Conservation (phyloP, 2,888 invertebrate species). For the Orthosia gothica region DNA sequence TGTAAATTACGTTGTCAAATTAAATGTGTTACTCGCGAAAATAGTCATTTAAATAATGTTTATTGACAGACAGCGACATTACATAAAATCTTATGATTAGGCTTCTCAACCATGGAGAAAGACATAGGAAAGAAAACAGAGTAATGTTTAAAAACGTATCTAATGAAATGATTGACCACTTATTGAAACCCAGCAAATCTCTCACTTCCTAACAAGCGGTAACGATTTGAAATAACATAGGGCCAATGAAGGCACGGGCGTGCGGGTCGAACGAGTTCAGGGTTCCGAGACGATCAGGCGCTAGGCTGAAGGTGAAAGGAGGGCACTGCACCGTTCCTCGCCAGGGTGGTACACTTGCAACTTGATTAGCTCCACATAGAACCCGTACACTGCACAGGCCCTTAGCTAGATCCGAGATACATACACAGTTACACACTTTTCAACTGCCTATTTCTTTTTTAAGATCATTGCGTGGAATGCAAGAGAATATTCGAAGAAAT, state of each 20-base stretch:
- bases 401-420: slow-evolving; percentile 54
- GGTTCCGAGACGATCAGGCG: slow-evolving; percentile 71
- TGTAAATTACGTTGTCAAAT: slow-evolving; percentile 26
- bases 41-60: slow-evolving; percentile 4
- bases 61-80: background rate
- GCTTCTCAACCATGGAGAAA: background rate
- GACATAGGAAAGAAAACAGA: background rate
- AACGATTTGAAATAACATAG: slow-evolving; percentile 38
- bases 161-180: slow-evolving; percentile 17
- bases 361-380: slow-evolving; percentile 56
- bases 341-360: slow-evolving; percentile 62
- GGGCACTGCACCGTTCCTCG: slow-evolving; percentile 78
- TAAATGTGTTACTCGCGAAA: slow-evolving; percentile 12
- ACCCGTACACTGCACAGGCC: slow-evolving; percentile 54
- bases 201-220: slow-evolving; percentile 17
- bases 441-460: slow-evolving; percentile 6
- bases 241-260: slow-evolving; percentile 58
- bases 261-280: slow-evolving; percentile 75
- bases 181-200: slow-evolving; percentile 10
- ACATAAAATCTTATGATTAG: background rate
- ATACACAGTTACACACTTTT: slow-evolving; percentile 55
- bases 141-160: background rate
- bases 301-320: slow-evolving; percentile 80
- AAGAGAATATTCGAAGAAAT: slow-evolving; percentile 5
- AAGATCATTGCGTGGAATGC: background rate